Conservation (phyloP, 2,888 invertebrate species). For the Lacanobia oleracea region DNA sequence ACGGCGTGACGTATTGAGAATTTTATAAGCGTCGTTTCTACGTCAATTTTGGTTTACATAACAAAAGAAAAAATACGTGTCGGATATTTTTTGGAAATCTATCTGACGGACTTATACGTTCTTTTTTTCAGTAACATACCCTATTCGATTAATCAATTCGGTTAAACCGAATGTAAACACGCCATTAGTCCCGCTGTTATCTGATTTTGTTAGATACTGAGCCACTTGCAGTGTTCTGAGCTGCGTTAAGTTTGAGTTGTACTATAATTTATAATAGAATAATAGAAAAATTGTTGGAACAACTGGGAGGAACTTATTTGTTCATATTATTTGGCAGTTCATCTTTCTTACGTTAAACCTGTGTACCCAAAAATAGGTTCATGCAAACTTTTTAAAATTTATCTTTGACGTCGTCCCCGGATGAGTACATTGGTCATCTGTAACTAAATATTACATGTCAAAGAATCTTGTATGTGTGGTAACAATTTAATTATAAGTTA, state of each 20-base stretch:
- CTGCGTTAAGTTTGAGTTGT: background rate
- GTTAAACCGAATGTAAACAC: too few relatives aligned
- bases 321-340: background rate
- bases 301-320: background rate
- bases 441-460: slow-evolving; percentile 16
- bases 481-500: slow-evolving; percentile 60
- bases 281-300: background rate
- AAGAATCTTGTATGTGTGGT: slow-evolving; percentile 74
- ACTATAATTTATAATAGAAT: background rate
- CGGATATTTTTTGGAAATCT: too few relatives aligned
- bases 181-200: too few relatives aligned
- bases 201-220: too few relatives aligned
- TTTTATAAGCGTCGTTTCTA: too few relatives aligned
- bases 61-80: too few relatives aligned
- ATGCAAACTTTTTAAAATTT: background rate
- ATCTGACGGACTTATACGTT: too few relatives aligned
- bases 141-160: too few relatives aligned
- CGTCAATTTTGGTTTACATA: too few relatives aligned
- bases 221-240: background rate
- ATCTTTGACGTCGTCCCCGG: background rate
- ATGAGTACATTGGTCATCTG: slow-evolving; percentile 56
- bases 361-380: background rate
- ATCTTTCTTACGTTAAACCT: background rate
- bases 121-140: too few relatives aligned
- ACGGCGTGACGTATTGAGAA: too few relatives aligned